These are phyloP conservation scores for Euzophera pinguis DNA, from an alignment of 2,888 invertebrate genomes.

Conservation along the genomic window DNA sequence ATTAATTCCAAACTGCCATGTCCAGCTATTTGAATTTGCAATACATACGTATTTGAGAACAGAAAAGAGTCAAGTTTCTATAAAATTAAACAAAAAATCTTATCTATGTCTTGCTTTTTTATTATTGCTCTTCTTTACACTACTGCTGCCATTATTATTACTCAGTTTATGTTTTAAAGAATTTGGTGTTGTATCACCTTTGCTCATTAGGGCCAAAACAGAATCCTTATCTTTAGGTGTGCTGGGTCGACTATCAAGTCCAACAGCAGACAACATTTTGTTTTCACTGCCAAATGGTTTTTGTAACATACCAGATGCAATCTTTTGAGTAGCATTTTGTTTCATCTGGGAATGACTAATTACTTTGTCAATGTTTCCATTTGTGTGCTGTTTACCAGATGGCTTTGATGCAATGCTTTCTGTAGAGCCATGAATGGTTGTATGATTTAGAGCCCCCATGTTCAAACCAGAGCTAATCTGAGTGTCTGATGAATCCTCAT, in stretches of 20 bases:
- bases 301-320: conserved; percentile 61
- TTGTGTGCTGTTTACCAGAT: conserved; percentile 73
- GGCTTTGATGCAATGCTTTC: conserved; percentile 73
- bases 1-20: too few species aligned
- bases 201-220: conserved; percentile 46
- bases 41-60: too few species aligned
- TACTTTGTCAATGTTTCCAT: conserved; percentile 64
- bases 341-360: conserved; percentile 57
- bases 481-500: conserved; percentile 86
- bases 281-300: conserved; percentile 64
- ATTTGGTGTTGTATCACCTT: conserved; percentile 63
- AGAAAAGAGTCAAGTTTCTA: too few species aligned
- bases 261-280: conserved; percentile 62
- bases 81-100: conserved; percentile 36
- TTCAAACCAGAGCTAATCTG: conserved; percentile 76
- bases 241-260: conserved; percentile 67
- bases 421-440: conserved; percentile 72
- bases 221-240: conserved; percentile 74
- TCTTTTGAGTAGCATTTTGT: conserved; percentile 64
- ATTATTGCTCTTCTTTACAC: conserved; percentile 87
- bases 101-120: conserved; percentile 92
- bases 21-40: too few species aligned
- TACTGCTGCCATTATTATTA: conserved; percentile 62
- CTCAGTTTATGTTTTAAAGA: conserved; percentile 76
- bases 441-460: conserved; percentile 66